Evolutionary conservation across 2,797 vertebrate species (phyloP).

Genomic region (Linurgus olivaceus): DNA sequence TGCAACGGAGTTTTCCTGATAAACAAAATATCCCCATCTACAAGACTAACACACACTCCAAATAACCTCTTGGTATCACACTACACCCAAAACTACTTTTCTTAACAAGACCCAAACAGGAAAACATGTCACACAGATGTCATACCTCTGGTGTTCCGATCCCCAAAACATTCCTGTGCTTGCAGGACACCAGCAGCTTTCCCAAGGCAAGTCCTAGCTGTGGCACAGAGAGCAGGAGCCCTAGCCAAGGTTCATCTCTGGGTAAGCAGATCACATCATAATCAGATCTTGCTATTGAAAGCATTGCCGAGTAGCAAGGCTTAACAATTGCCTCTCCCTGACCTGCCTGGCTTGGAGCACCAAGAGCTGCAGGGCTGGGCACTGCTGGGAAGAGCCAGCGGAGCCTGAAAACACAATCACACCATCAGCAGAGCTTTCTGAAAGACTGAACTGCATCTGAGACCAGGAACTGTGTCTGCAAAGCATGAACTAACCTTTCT

Average conservation of each 20-base stretch:
- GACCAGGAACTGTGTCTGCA: not conserved
- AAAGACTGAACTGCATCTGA: not conserved
- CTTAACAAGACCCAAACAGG: not conserved
- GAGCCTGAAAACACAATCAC: not conserved
- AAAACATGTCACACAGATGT: not conserved
- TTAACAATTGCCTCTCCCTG: slow-evolving; percentile 18
- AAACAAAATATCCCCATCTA: not conserved
- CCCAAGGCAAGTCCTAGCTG: not conserved
- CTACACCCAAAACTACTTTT: not conserved
- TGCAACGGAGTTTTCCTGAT: not conserved
- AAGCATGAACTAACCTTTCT: not conserved
- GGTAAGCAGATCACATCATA: slow-evolving; percentile 18
- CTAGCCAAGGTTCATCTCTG: not conserved
- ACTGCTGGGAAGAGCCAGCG: not conserved
- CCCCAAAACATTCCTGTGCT: not conserved
- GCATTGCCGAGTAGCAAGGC: slow-evolving; percentile 17
- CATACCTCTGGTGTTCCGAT: not conserved
- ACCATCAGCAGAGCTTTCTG: not conserved
- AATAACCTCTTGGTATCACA: not conserved
- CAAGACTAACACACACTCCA: not conserved
- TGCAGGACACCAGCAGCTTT: not conserved
- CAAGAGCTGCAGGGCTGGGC: not conserved
- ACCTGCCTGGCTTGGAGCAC: not conserved
- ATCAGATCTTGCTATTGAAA: slow-evolving; percentile 6
- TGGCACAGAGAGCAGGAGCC: not conserved